Evolutionary conservation across 2,113 vertebrate species (phyloP).

Genomic region (Raja brachyura): DNA sequence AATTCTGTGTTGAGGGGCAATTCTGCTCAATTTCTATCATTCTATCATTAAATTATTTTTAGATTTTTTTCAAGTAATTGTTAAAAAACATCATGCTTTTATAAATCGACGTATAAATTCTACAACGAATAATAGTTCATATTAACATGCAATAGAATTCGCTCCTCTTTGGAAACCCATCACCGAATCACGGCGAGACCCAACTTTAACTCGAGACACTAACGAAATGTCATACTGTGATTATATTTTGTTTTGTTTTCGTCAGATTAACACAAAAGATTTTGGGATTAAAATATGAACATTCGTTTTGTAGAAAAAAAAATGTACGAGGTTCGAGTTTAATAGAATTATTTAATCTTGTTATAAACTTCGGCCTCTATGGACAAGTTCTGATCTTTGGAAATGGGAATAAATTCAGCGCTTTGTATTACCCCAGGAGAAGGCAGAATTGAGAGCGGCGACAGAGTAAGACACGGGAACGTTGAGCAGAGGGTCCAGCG

Average conservation of each 20-base stretch:
- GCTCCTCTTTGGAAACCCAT: background rate
- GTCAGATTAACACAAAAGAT: background rate
- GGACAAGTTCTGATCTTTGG: background rate
- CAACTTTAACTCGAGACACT: background rate
- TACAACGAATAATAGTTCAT: background rate
- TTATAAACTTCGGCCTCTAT: background rate
- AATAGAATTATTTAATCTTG: conserved; percentile 3
- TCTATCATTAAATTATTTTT: background rate
- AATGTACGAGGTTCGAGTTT: background rate
- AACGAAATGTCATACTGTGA: background rate
- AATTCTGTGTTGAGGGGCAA: background rate
- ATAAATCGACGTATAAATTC: background rate
- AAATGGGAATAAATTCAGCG: background rate
- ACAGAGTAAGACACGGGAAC: too few species aligned
- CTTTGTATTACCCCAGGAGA: background rate
- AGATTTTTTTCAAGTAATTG: background rate
- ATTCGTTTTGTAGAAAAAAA: background rate
- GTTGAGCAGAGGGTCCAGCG: too few species aligned
- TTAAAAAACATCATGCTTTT: background rate
- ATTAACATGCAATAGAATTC: background rate
- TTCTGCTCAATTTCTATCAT: background rate
- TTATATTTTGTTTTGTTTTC: background rate
- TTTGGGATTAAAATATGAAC: background rate
- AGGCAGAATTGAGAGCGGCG: too few species aligned
- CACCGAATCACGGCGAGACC: background rate